Base-by-base conservation (phyloP, 2,797 vertebrate genomes). In the Scarus forsteni region DNA sequence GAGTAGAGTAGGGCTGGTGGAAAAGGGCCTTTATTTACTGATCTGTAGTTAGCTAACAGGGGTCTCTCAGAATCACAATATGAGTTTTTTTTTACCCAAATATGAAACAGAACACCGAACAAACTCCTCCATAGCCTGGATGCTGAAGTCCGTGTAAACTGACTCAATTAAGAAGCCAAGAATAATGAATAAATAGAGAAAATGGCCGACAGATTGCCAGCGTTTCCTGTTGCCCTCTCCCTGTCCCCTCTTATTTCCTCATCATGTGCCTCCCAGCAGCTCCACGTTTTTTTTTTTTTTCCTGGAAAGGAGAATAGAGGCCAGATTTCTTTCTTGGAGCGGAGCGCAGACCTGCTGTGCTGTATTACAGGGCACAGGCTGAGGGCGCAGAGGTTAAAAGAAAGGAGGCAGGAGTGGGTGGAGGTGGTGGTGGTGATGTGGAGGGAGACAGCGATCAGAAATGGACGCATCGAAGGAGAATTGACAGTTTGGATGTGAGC, bases 401-500 rank as follows among this genome's bases (percentile, higher is more conserved):
- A 60, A 51, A 27, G 19, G 18, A 5, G 13, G 27, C 0, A 0
- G 43, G 39, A 2, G 46, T 16, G 1, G 11, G 10, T 3, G 40
- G 43, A 7, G 34, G 5, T 39, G 64, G 65, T 19, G n/a, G n/a
- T 38, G 66, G 65, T 18, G 59, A 57, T 34, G 34, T 9, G 19
- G 49, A 50, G 38, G 39, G 56, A 53, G 44, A 43, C 60, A n/a
- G 59, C 54, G 39, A 49, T 75, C 60, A 78, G 54, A 54, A 53
- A 49, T 15, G 49, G 77, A 78, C 57, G 66, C 73, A 73, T 77
- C 4, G 85, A 59, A 15, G 58, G 60, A 62, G 76, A 74, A 82
- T 60, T 75, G 83, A 89, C 82, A 77, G 83, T 57, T 71, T 80
- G 76, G 72, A 83, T n/a, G 72, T 79, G 40, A 63, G 75, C 14